Base-by-base conservation (phyloP, 2,888 invertebrate genomes). In the Noctua pronuba region DNA sequence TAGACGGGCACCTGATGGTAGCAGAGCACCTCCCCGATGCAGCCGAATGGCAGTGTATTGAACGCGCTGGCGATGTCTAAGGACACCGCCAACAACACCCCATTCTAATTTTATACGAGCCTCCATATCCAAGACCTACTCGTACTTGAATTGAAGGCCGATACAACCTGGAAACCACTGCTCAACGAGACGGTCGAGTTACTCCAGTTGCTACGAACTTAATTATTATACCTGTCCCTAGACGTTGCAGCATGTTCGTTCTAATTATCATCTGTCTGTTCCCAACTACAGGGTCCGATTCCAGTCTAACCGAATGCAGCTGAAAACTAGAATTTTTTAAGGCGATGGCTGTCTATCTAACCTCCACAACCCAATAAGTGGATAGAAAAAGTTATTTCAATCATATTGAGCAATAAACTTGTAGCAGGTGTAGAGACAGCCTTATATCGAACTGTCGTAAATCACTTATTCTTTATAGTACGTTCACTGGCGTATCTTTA, bases 401-500 rank as follows among this genome's bases (percentile, higher is more conserved):
- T 8, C 1, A 58, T 18, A 3, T 31, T n/a, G 38, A 65, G 38
- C 6, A n/a, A 38, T n/a, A n/a, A n/a, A 41, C 7, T n/a, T n/a
- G 6, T 3, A 41, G 62, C 35, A 35, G n/a, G 16, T 65, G 8
- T 65, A 28, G 3, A 44, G n/a, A n/a, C 13, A 65, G 65, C 44
- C 44, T 83, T 83, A 75, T 81, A 84, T 86, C 79, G 66, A 65
- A 41, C 46, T 66, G n/a, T 66, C 69, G 55, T 88, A 70, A 85
- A 88, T 89, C 81, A 86, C 67, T 75, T 58, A n/a, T 68, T 35
- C 58, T 79, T 80, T 73, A 75, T 72, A 72, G 74, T 79, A 60
- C 49, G 66, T 73, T 35, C 69, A 69, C 66, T 67, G 73, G n/a
- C 69, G 65, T 74, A 83, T 78, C 72, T 75, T 62, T 66, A 60